Conservation (phyloP, 2,797 vertebrate genomes). For the Notoglanidium macrostoma region DNA sequence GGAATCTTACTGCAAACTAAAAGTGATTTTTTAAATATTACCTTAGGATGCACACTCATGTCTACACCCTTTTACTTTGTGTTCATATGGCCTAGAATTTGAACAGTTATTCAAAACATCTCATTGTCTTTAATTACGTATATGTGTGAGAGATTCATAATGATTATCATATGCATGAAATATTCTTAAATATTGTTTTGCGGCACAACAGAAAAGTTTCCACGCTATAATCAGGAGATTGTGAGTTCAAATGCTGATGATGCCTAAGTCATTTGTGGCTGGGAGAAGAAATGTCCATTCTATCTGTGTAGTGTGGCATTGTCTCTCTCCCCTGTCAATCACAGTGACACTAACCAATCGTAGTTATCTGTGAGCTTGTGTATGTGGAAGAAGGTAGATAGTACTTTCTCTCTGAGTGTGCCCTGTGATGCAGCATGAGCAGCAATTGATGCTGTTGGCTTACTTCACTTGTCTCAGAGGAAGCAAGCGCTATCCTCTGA, state of each 20-base stretch:
- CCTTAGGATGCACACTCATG: neutral
- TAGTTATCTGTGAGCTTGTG: neutral
- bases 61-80: neutral
- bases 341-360: neutral
- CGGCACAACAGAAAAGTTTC: neutral
- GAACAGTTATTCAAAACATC: neutral
- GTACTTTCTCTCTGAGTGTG: neutral
- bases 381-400: neutral
- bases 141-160: neutral
- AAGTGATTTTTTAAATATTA: neutral
- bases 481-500: neutral
- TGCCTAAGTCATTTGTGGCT: neutral
- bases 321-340: neutral
- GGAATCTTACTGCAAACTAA: neutral
- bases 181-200: neutral
- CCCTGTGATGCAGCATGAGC: neutral
- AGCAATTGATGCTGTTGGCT: neutral
- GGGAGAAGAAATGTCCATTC: neutral
- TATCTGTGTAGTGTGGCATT: neutral
- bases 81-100: neutral
- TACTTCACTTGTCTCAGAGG: neutral
- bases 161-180: neutral
- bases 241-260: neutral
- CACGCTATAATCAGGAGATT: neutral
- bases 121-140: neutral